phyloP scores from a whole-genome alignment of 2,797 vertebrate species.

The Melanotaenia parkinsoni region DNA sequence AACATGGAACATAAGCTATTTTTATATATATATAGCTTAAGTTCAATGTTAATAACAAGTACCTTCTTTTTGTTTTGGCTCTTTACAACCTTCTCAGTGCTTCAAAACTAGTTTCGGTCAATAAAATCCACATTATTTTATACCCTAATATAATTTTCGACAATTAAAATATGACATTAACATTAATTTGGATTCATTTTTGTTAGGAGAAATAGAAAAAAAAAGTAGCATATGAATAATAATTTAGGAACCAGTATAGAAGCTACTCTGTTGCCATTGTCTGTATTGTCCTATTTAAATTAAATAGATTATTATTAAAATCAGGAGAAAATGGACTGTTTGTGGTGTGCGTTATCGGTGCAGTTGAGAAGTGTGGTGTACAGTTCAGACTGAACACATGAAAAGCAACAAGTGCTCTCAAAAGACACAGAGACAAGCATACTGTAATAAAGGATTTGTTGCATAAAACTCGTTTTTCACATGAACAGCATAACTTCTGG shows the following conservation, averaged over 20 bases:
- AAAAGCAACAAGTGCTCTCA: constrained; percentile 30
- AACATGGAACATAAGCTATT: no score
- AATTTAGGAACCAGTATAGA: background rate
- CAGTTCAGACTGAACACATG: constrained; percentile 16
- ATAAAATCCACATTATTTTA: no score
- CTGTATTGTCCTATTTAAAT: constrained; percentile 1
- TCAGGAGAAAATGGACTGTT: background rate
- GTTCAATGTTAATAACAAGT: no score
- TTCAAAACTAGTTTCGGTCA: no score
- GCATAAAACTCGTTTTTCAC: background rate
- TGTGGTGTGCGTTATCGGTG: background rate
- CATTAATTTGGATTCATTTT: no score
- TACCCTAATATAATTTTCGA: no score
- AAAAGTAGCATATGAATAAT: background rate
- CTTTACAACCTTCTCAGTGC: no score
- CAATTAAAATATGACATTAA: no score
- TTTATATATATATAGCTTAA: no score
- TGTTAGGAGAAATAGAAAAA: background rate
- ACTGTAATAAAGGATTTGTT: constrained; percentile 22
- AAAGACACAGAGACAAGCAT: constrained; percentile 12
- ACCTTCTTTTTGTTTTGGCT: no score
- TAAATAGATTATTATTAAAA: background rate
- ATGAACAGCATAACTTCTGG: constrained; percentile 20
- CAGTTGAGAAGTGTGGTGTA: background rate
- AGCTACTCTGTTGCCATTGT: background rate